Evolutionary conservation across 2,797 vertebrate species (phyloP).

Genomic region (Sorex maritimensis): DNA sequence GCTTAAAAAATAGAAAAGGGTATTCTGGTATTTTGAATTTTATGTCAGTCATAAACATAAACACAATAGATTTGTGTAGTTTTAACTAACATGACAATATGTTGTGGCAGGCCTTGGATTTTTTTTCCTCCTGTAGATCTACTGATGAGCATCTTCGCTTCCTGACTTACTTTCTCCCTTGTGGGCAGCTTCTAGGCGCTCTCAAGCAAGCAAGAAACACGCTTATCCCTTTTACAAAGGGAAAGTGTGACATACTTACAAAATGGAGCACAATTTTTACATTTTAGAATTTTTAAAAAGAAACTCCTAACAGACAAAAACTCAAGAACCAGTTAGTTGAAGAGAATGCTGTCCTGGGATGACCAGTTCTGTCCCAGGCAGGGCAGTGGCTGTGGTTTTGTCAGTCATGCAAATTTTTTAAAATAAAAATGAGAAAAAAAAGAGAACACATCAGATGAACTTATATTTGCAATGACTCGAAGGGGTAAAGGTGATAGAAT

Average conservation of each 20-base stretch:
- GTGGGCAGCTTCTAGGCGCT: conserved; percentile 30
- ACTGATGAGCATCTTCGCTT: conserved; percentile 53
- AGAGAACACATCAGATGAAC: conserved; percentile 18
- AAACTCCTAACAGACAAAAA: conserved; percentile 79
- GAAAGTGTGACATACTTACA: conserved; percentile 75
- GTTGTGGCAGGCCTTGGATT: neutral
- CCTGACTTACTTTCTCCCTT: conserved; percentile 43
- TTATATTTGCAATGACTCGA: conserved; percentile 53
- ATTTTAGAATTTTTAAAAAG: conserved; percentile 29
- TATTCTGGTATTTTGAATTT: conserved; percentile 4
- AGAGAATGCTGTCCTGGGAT: conserved; percentile 10
- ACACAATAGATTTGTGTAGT: neutral
- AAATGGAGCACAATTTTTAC: neutral
- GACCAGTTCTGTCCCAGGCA: neutral
- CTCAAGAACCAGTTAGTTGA: conserved; percentile 57
- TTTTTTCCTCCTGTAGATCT: neutral
- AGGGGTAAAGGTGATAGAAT: conserved; percentile 64
- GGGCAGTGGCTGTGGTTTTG: conserved; percentile 67
- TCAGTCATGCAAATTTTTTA: conserved; percentile 82
- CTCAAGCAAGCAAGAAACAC: conserved; percentile 65
- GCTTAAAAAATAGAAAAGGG: conserved; percentile 47
- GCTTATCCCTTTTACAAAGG: conserved; percentile 55
- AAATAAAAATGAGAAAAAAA: conserved; percentile 37
- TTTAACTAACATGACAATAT: conserved; percentile 50
- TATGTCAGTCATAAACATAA: neutral